Percentiles rank a stretch among this genome's conserved stretches.
phyloP scores from a whole-genome alignment of 23 tunicate species.

The Pegea sp. region DNA sequence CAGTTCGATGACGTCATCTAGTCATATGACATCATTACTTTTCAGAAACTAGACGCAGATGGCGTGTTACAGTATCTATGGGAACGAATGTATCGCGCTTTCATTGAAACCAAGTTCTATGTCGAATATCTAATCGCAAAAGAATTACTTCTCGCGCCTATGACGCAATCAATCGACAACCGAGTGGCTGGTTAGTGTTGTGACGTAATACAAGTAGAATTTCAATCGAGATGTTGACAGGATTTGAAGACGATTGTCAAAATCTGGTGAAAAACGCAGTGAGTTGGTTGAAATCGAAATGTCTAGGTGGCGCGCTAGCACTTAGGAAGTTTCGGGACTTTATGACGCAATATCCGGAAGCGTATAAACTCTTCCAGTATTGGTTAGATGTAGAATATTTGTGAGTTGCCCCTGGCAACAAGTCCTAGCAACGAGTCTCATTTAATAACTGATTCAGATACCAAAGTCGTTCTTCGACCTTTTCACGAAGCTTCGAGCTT shows the following conservation, averaged over 20 bases:
- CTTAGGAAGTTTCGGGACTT: conserved; percentile 32
- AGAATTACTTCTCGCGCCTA: background rate
- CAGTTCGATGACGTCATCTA: background rate
- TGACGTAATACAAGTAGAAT: too few relatives aligned
- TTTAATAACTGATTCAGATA: too few relatives aligned
- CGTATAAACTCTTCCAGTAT: conserved; percentile 29
- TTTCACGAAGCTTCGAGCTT: conserved; percentile 14
- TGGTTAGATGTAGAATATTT: conserved; percentile 55
- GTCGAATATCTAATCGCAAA: background rate
- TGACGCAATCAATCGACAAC: too few relatives aligned
- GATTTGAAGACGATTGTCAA: too few relatives aligned
- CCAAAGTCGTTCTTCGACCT: too few relatives aligned
- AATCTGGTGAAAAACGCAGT: conserved; percentile 19
- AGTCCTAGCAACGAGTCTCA: too few relatives aligned
- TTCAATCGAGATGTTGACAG: too few relatives aligned
- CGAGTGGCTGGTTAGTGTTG: too few relatives aligned
- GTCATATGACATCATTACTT: background rate
- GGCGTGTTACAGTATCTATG: background rate
- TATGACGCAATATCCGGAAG: conserved; percentile 9
- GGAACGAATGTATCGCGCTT: background rate
- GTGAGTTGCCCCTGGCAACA: too few relatives aligned
- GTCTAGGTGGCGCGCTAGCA: conserved; percentile 42
- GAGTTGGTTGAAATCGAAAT: conserved; percentile 21
- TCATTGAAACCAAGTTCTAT: background rate
- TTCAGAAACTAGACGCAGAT: background rate